Evolutionary conservation across 1,140 invertebrate species (phyloP).

Genomic region (Armadillidium nasatum): DNA sequence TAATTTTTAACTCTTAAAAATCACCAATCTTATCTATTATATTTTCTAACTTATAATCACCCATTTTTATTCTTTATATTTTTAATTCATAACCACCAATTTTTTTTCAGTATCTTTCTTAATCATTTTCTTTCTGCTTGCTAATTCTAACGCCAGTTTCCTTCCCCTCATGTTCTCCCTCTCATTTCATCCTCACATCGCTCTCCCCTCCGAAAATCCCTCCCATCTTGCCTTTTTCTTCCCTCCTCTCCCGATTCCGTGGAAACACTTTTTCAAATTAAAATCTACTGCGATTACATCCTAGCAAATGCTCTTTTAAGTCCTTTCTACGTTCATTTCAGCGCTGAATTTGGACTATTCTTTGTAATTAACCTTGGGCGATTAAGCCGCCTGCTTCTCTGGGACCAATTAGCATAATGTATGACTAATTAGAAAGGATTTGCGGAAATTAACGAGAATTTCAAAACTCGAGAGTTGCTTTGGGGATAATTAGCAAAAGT

Average conservation of each 20-base stretch:
- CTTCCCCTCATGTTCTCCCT: too few relatives aligned
- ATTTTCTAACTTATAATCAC: too few relatives aligned
- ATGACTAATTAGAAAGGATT: slow-evolving; percentile 41
- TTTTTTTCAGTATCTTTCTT: too few relatives aligned
- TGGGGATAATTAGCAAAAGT: background rate
- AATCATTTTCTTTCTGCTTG: too few relatives aligned
- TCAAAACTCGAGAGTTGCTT: background rate
- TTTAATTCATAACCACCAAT: too few relatives aligned
- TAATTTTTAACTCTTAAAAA: too few relatives aligned
- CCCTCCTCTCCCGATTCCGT: background rate
- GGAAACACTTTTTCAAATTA: background rate
- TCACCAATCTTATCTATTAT: too few relatives aligned
- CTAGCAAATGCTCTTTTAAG: background rate
- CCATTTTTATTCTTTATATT: too few relatives aligned
- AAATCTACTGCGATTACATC: too few relatives aligned
- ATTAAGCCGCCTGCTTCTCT: slow-evolving; percentile 37
- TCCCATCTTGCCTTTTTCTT: background rate
- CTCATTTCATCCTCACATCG: too few relatives aligned
- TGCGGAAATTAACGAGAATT: slow-evolving; percentile 29
- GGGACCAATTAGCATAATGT: slow-evolving; percentile 42
- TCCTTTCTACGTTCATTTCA: background rate
- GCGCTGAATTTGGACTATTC: slow-evolving; percentile 10
- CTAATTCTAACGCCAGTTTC: too few relatives aligned
- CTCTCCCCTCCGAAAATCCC: too few relatives aligned
- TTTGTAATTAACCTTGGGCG: slow-evolving; percentile 30